Evolutionary conservation across 2,113 vertebrate genomes (phyloP).

Genomic region (human): GRCh38 chrX:21454001-21454500

Average conservation of each 20-base stretch:
- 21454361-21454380: neutral
- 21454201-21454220: neutral
- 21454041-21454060: neutral
- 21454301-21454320: neutral
- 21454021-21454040: neutral
- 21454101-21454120: neutral
- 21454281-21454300: neutral
- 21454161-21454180: neutral
- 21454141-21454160: neutral
- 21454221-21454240: neutral
- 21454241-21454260: neutral
- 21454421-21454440: neutral
- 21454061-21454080: neutral
- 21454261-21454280: neutral
- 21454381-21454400: neutral
- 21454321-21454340: neutral
- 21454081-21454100: neutral
- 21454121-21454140: neutral
- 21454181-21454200: neutral
- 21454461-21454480: neutral
- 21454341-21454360: neutral
- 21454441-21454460: neutral
- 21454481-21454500: neutral
- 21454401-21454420: neutral
- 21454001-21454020: no score